Conservation (phyloP, 2,113 vertebrate genomes). For the Astur gentilis region DNA sequence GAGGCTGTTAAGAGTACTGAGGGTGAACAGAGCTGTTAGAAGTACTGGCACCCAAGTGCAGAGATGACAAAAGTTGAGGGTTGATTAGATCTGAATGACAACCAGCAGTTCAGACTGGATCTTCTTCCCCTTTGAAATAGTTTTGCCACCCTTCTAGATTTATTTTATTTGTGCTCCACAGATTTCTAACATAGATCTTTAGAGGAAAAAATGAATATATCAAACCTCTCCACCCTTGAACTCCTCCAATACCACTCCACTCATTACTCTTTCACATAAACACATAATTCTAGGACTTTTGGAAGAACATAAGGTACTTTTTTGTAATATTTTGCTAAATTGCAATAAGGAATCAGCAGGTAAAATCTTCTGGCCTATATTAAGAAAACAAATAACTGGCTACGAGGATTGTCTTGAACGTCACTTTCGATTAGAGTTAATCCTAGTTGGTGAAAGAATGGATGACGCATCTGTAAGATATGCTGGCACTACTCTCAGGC, state of each 20-base stretch:
- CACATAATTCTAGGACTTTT: not conserved
- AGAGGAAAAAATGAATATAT: not conserved
- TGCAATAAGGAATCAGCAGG: not conserved
- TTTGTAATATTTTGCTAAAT: not conserved
- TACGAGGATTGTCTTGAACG: not conserved
- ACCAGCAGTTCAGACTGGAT: not conserved
- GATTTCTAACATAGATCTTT: not conserved
- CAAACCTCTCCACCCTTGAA: not conserved
- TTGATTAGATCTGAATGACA: not conserved
- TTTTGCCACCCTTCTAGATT: not conserved
- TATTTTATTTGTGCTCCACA: not conserved
- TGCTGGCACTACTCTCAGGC: not conserved
- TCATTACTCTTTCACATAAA: not conserved
- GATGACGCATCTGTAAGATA: slow-evolving; percentile 30
- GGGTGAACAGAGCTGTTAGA: not conserved
- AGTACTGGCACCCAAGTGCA: not conserved
- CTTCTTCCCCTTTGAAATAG: not conserved
- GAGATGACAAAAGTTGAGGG: not conserved
- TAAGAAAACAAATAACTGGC: slow-evolving; percentile 42
- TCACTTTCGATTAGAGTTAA: slow-evolving; percentile 45
- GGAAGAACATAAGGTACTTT: not conserved
- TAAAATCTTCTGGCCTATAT: not conserved
- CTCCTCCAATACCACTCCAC: not conserved
- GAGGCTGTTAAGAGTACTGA: not conserved
- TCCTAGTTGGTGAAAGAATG: slow-evolving; percentile 15